Conservation (phyloP, 2,888 invertebrate genomes). For the Apantesis nais region DNA sequence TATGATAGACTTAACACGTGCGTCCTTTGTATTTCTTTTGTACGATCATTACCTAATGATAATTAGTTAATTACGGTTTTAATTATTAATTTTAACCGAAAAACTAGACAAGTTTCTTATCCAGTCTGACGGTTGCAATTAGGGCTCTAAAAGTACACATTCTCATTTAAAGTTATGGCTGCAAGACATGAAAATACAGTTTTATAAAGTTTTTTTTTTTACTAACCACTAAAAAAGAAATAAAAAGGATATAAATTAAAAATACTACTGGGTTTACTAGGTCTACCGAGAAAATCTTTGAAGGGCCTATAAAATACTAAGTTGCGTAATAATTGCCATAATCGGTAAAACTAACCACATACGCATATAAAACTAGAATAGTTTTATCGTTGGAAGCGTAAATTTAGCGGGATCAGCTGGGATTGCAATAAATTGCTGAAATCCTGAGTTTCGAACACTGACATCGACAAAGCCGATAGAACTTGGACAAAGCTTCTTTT, state of each 20-base stretch:
- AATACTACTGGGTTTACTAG: conserved; percentile 42
- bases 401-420: conserved; percentile 75
- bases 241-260: too few relatives aligned
- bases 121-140: too few relatives aligned
- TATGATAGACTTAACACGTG: conserved; percentile 83
- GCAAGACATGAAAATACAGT: too few relatives aligned
- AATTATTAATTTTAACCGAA: conserved; percentile 84
- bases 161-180: too few relatives aligned
- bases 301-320: conserved; percentile 46
- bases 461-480: conserved; percentile 73
- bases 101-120: too few relatives aligned
- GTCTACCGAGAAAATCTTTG: conserved; percentile 42
- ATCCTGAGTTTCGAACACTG: conserved; percentile 79
- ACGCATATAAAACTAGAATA: conserved; percentile 55
- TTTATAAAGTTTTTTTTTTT: too few relatives aligned
- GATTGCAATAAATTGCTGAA: conserved; percentile 83
- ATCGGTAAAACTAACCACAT: conserved; percentile 45
- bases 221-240: too few relatives aligned
- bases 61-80: conserved; percentile 87
- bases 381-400: conserved; percentile 77
- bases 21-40: conserved; percentile 82
- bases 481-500: conserved; percentile 54
- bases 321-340: too few relatives aligned
- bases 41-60: conserved; percentile 81
- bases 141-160: too few relatives aligned